Percentiles rank a stretch among this genome's conserved stretches.
phyloP scores from a whole-genome alignment of 2,888 invertebrate species.

The Dicyrtomina minuta region DNA sequence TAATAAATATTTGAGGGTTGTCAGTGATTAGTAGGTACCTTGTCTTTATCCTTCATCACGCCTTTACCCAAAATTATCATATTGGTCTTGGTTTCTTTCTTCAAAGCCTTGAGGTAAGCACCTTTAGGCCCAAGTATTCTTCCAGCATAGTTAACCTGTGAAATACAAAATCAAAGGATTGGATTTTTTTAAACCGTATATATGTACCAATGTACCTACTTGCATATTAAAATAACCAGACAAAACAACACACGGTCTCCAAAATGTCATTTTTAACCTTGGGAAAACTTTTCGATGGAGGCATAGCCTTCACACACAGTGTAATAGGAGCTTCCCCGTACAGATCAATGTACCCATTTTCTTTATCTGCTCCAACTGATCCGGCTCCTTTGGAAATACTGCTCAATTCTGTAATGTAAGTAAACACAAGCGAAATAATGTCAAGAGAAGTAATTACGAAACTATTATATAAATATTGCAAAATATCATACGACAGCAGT shows the following conservation, averaged over 20 bases:
- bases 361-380: constrained; percentile 32
- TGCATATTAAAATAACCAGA: neutral
- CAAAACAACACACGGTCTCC: neutral
- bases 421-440: neutral
- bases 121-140: constrained; percentile 92
- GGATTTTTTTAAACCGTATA: too few relatives aligned
- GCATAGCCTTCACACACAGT: constrained; percentile 40
- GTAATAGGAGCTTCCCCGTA: constrained; percentile 46
- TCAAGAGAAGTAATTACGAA: neutral
- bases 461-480: too few relatives aligned
- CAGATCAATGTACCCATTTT: constrained; percentile 44
- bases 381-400: constrained; percentile 36
- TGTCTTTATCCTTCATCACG: constrained; percentile 89
- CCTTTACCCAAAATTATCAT: constrained; percentile 91
- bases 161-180: constrained; percentile 55
- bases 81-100: constrained; percentile 92
- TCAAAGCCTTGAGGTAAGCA: constrained; percentile 85
- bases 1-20: constrained; percentile 16
- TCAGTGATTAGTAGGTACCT: constrained; percentile 64
- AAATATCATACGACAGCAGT: too few relatives aligned
- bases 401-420: constrained; percentile 21
- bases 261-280: too few relatives aligned
- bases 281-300: constrained; percentile 42
- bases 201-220: neutral
- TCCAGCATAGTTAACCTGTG: constrained; percentile 96